A percentile compares a stretch with the other conserved stretches of the same genome.
Conservation (phyloP, 2,113 vertebrate genomes). For the Clinocottus analis region DNA sequence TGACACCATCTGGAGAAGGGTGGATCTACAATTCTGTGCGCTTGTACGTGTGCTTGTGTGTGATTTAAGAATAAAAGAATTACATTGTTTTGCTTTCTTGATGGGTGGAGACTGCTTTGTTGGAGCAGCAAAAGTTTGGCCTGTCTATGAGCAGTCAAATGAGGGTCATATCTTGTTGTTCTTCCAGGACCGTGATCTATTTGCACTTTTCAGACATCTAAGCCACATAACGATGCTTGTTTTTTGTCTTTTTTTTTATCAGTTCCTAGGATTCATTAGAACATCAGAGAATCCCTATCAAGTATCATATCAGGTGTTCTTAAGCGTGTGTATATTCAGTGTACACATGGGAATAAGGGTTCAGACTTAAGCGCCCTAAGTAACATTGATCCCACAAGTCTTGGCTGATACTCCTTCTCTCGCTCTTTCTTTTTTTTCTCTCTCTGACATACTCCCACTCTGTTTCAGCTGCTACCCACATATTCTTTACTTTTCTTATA, state of each 20-base stretch:
- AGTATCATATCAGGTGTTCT: no score
- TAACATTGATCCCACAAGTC: constrained; percentile 28
- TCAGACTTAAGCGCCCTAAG: constrained; percentile 28
- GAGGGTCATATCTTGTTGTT: no score
- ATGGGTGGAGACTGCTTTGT: background rate
- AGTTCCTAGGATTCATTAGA: no score
- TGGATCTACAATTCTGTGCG: background rate
- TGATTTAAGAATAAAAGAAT: background rate
- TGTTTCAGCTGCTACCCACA: background rate
- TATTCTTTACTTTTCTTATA: background rate
- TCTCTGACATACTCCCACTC: background rate
- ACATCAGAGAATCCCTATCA: no score
- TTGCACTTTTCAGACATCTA: background rate
- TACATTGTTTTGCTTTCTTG: background rate
- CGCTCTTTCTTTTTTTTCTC: background rate
- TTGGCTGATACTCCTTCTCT: constrained; percentile 10
- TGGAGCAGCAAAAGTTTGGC: background rate
- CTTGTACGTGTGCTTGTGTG: background rate
- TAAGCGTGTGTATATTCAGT: no score
- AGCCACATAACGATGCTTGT: no score
- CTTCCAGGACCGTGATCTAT: constrained; percentile 12
- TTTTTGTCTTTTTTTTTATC: no score
- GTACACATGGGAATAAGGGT: constrained; percentile 3
- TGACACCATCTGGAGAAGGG: constrained; percentile 46
- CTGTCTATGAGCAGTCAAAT: background rate